A percentile compares a stretch with the other conserved stretches of the same genome.
Evolutionary conservation across 2,113 vertebrate species (phyloP).

Genomic region (Chaetura pelagica): DNA sequence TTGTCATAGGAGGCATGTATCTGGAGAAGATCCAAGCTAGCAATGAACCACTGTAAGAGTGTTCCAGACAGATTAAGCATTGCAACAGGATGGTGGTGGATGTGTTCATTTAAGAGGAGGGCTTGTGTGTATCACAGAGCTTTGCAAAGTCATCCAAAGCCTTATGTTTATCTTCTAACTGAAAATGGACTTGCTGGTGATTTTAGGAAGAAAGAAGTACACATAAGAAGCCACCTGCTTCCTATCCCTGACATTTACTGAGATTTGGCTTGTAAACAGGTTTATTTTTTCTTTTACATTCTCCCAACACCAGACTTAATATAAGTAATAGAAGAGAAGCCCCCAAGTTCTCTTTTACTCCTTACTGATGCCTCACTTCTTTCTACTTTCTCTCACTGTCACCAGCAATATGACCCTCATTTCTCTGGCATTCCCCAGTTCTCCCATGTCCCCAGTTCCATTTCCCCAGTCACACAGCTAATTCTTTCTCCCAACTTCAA

Average conservation of each 20-base stretch:
- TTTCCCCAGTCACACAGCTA: neutral
- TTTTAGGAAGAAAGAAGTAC: neutral
- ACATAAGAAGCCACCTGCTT: neutral
- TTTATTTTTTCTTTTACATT: neutral
- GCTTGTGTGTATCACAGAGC: neutral
- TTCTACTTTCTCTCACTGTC: neutral
- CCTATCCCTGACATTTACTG: neutral
- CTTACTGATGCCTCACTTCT: neutral
- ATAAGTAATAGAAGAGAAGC: neutral
- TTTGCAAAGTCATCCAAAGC: neutral
- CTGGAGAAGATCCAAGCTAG: neutral
- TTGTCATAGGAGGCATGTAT: neutral
- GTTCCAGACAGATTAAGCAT: neutral
- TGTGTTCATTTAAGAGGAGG: neutral
- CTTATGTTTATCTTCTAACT: neutral
- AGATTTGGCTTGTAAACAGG: neutral
- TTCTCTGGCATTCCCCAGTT: neutral
- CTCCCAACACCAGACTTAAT: neutral
- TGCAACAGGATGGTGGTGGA: neutral
- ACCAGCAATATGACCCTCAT: neutral
- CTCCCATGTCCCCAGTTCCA: neutral
- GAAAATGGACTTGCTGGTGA: neutral
- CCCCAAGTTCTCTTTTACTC: neutral
- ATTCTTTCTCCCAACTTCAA: neutral
- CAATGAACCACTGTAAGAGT: neutral